Evolutionary conservation across 35 echinoderm and acorn worm species (phyloP).

Genomic region (Apostichopus japonicus): DNA sequence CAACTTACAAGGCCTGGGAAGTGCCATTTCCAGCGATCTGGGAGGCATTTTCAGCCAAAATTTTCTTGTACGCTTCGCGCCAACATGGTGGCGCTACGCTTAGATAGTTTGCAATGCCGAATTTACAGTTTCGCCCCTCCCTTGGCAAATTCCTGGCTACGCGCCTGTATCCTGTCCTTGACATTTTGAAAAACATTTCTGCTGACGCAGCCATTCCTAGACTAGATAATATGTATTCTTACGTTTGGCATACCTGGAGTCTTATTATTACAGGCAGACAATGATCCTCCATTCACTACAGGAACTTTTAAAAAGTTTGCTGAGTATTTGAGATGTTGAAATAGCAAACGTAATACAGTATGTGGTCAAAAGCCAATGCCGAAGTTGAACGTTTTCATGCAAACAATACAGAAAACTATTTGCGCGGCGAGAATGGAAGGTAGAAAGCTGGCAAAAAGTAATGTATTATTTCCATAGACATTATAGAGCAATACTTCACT

Average conservation of each 20-base stretch:
- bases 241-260: conserved; percentile 68
- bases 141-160: too few species aligned
- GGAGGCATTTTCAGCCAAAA: too few species aligned
- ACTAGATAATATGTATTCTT: conserved; percentile 66
- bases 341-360: conserved; percentile 68
- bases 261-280: conserved; percentile 73
- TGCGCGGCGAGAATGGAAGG: conserved; percentile 57
- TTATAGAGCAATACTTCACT: neutral
- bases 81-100: too few species aligned
- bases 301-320: conserved; percentile 70
- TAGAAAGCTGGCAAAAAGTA: neutral
- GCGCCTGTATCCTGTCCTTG: conserved; percentile 63
- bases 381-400: conserved; percentile 82
- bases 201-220: conserved; percentile 77
- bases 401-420: conserved; percentile 69
- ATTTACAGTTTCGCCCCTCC: too few species aligned
- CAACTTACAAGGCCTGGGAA: too few species aligned
- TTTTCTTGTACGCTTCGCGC: too few species aligned
- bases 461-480: too few species aligned
- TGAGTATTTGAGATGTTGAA: conserved; percentile 70
- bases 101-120: conserved; percentile 56
- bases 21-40: too few species aligned
- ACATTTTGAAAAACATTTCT: conserved; percentile 75
- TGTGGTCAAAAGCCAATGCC: conserved; percentile 70
- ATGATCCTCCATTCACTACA: conserved; percentile 81